Base-by-base conservation (phyloP, 2,113 vertebrate genomes). In the Nannobrachium achirus region DNA sequence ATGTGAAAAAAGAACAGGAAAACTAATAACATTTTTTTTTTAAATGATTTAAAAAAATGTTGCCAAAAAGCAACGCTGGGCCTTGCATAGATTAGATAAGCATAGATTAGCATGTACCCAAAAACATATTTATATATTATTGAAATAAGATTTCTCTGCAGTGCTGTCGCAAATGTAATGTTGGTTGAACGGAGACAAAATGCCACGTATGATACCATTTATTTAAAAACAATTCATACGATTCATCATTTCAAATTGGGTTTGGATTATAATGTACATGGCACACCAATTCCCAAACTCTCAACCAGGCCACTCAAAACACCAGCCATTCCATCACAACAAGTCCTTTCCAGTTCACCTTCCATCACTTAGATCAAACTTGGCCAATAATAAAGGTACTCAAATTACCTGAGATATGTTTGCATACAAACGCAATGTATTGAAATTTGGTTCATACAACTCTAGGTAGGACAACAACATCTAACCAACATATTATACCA, bases 331-430 rank as follows among this genome's bases (percentile, higher is more conserved):
- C n/a, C 20, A 15, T 6, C 13, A 42, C 53, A 19, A 56, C 7
- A 38, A 1, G 13, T 8, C 8, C 39, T 73, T 61, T 78, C 73
- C 79, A 86, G 66, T 82, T 76, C 1, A 20, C 58, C 19, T 72
- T 11, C 63, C 68, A 56, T 74, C 49, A 53, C 49, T 48, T 4
- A 48, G 3, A 41, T 75, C 63, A 56, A 61, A 55, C 40, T 3
- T 6, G 10, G 48, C 25, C 38, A 14, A 10, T 63, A 45, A 16
- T 62, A 69, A 33, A 81, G 55, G 71, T 69, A 81, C 71, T 63
- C 61, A 75, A 66, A 82, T 86, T 73, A 91, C 91, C 92, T 91
- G 90, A 92, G 87, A 82, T 82, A 74, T 66, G 71, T 83, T 83
- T 89, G 79, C 79, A 84, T 81, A 83, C 68, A 82, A 86, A 85